These are phyloP conservation scores for Chrysolina oricalcia DNA, from an alignment of 2,888 invertebrate genomes.

Conservation along the genomic window DNA sequence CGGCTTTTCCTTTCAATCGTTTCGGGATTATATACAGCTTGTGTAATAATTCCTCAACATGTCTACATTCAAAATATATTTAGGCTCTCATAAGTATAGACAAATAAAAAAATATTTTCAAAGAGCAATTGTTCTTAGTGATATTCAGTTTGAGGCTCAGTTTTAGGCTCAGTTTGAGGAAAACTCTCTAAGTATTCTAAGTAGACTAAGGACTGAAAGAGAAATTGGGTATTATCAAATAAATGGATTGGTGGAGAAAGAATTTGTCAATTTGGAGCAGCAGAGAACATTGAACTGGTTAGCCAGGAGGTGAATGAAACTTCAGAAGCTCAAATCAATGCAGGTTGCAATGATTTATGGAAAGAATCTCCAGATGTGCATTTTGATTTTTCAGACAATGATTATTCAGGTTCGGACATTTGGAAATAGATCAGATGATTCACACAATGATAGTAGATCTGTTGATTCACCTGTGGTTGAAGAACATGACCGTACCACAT, in stretches of 20 bases:
- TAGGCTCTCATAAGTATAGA: neutral
- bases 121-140: neutral
- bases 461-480: neutral
- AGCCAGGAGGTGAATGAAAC: neutral
- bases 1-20: neutral
- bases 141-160: no score
- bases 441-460: neutral
- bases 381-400: neutral
- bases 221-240: neutral
- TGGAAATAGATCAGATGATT: neutral
- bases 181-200: no score
- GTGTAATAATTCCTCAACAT: neutral
- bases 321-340: neutral
- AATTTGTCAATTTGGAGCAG: neutral
- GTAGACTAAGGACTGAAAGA: neutral
- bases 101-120: neutral
- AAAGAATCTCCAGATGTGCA: neutral
- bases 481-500: no score
- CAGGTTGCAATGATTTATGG: neutral
- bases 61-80: neutral
- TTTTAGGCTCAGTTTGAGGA: no score
- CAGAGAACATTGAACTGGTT: neutral
- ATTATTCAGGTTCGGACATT: neutral
- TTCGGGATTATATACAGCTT: neutral
- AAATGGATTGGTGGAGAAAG: neutral